Evolutionary conservation across 2,888 invertebrate species (phyloP).

Genomic region (Baronia brevicornis): DNA sequence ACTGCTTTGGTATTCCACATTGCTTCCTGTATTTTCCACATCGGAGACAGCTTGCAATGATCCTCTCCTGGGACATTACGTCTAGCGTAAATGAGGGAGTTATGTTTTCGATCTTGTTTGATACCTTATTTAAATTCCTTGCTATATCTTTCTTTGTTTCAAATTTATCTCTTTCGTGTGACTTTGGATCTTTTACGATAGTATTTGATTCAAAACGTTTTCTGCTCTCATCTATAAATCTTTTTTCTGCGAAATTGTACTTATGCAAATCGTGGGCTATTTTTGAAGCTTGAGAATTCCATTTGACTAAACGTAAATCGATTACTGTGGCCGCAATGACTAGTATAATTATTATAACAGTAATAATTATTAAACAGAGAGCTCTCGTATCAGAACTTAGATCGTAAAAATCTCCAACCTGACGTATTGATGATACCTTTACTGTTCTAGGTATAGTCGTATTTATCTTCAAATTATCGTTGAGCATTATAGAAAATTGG

Average conservation of each 20-base stretch:
- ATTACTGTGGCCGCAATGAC: constrained; percentile 57
- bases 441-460: constrained; percentile 46
- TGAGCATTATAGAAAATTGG: constrained; percentile 63
- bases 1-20: constrained; percentile 36
- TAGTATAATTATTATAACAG: constrained; percentile 38
- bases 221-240: constrained; percentile 17
- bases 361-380: constrained; percentile 39
- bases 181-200: constrained; percentile 26
- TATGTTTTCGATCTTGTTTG: constrained; percentile 30
- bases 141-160: no score
- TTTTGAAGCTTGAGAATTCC: constrained; percentile 4
- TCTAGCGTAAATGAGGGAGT: constrained; percentile 57
- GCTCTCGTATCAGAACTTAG: constrained; percentile 43
- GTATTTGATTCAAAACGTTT: no score
- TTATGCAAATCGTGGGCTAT: constrained; percentile 39
- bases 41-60: constrained; percentile 45
- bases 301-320: constrained; percentile 48
- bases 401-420: constrained; percentile 37
- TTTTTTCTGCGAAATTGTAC: constrained; percentile 32
- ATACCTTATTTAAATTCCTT: constrained; percentile 38
- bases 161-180: no score
- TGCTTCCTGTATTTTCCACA: constrained; percentile 64
- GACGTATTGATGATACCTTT: constrained; percentile 41
- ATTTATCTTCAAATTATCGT: constrained; percentile 52
- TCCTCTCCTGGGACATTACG: constrained; percentile 49